Evolutionary conservation across 2,888 invertebrate genomes (phyloP).

Genomic region (Selenia dentaria): DNA sequence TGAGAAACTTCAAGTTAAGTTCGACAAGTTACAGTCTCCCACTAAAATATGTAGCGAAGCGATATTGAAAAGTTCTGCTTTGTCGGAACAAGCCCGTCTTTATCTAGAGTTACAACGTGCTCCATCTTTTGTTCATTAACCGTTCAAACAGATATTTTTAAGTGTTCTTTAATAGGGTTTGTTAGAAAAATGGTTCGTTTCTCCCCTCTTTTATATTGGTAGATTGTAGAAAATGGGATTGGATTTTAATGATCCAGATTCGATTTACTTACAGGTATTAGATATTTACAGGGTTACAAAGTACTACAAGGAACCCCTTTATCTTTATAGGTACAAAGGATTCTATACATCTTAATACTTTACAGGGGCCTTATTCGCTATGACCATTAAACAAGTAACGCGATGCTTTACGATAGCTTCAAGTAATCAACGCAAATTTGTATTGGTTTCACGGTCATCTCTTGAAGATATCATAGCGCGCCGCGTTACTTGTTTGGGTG

Average conservation of each 20-base stretch:
- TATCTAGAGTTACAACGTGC: conserved; percentile 46
- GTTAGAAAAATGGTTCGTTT: conserved; percentile 17
- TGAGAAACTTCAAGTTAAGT: conserved; percentile 56
- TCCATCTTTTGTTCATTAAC: conserved; percentile 45
- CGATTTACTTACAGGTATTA: too few species aligned
- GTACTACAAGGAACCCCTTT: too few species aligned
- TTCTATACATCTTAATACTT: too few species aligned
- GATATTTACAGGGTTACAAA: too few species aligned
- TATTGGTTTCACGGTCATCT: too few species aligned
- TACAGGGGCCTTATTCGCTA: too few species aligned
- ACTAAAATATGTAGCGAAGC: conserved; percentile 81
- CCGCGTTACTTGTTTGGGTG: too few species aligned
- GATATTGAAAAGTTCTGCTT: conserved; percentile 75
- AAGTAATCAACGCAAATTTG: too few species aligned
- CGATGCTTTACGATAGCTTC: too few species aligned
- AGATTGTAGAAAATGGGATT: neutral
- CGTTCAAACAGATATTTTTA: conserved; percentile 34
- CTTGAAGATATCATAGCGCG: too few species aligned
- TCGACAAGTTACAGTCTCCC: conserved; percentile 73
- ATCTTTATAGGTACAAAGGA: too few species aligned
- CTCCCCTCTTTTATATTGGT: conserved; percentile 1
- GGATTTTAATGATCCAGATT: neutral
- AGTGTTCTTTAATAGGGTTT: conserved; percentile 30
- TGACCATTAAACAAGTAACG: too few species aligned
- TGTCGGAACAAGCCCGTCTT: conserved; percentile 53